A percentile compares a stretch with the other conserved stretches of the same genome.
phyloP scores from a whole-genome alignment of 2,113 vertebrate species.

The Morone saxatilis region DNA sequence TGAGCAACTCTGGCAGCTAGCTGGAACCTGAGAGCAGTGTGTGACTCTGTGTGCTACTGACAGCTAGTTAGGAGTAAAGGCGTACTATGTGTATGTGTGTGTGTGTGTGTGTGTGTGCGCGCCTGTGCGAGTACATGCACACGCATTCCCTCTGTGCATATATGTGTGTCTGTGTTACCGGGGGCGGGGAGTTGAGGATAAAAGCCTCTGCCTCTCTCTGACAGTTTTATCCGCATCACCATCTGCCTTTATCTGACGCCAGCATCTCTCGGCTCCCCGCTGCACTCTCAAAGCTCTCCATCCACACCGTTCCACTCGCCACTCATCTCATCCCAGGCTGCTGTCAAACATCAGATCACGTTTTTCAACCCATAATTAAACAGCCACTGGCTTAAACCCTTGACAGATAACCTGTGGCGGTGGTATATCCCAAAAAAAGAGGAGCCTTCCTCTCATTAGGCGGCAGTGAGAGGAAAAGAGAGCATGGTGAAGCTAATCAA shows the following conservation, averaged over 20 bases:
- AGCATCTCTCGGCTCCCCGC: slow-evolving; percentile 61
- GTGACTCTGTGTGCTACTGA: slow-evolving; percentile 20
- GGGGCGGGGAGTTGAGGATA: slow-evolving; percentile 59
- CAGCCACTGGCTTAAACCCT: slow-evolving; percentile 25
- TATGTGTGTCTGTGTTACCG: slow-evolving; percentile 19
- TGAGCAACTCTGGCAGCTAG: slow-evolving; percentile 7
- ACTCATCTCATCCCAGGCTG: slow-evolving; percentile 52
- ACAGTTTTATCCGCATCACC: slow-evolving; percentile 74
- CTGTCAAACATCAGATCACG: slow-evolving; percentile 39
- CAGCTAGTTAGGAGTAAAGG: slow-evolving; percentile 33
- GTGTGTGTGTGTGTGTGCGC: background rate
- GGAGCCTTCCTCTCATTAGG: background rate
- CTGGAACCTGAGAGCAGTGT: slow-evolving; percentile 36
- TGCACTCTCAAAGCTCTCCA: slow-evolving; percentile 49
- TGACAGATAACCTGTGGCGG: slow-evolving; percentile 52
- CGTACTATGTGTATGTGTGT: background rate
- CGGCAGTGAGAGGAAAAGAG: background rate
- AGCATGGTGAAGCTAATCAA: background rate
- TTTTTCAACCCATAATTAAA: slow-evolving; percentile 67
- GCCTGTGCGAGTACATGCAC: too few species aligned
- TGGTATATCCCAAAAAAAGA: background rate
- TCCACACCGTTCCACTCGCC: slow-evolving; percentile 37
- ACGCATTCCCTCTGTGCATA: background rate
- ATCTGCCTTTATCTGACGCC: slow-evolving; percentile 74
- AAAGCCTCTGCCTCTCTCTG: slow-evolving; percentile 68